Evolutionary conservation across 2,888 invertebrate genomes (phyloP).

Genomic region (Pseudanteris insignis): DNA sequence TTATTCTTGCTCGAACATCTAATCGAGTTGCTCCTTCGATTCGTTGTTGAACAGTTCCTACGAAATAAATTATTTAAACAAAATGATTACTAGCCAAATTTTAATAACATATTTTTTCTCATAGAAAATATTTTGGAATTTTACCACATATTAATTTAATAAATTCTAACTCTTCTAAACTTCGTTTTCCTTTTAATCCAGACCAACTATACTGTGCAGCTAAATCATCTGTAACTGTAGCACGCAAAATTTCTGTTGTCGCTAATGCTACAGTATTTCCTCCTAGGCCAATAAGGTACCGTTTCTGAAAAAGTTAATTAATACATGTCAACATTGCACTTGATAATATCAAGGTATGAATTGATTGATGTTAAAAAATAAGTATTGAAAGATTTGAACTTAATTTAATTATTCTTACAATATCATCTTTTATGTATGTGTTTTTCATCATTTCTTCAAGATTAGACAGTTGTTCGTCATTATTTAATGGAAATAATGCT

Average conservation of each 20-base stretch:
- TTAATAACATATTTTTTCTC: too few species aligned
- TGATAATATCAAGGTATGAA: too few species aligned
- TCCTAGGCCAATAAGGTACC: constrained; percentile 36
- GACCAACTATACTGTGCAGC: constrained; percentile 41
- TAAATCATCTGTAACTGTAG: constrained; percentile 38
- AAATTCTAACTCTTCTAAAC: constrained; percentile 40
- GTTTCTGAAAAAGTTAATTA: too few species aligned
- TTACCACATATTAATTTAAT: constrained; percentile 37
- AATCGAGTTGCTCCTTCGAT: constrained; percentile 42
- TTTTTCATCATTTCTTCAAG: constrained; percentile 39
- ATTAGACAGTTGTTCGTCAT: constrained; percentile 27
- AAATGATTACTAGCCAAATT: too few species aligned
- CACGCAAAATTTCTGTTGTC: constrained; percentile 39
- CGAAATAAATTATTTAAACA: too few species aligned
- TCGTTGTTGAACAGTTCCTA: constrained; percentile 39
- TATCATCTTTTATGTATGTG: constrained; percentile 33
- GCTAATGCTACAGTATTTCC: constrained; percentile 39
- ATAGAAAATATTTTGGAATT: too few species aligned
- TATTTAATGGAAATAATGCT: constrained; percentile 29
- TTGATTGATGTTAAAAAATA: too few species aligned
- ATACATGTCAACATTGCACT: too few species aligned
- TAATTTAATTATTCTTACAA: constrained; percentile 37
- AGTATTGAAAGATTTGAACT: not conserved
- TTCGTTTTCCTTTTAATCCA: constrained; percentile 41
- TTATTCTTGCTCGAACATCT: constrained; percentile 41